phyloP scores from a whole-genome alignment of 2,797 vertebrate species.

The Cynopterus sphinx region DNA sequence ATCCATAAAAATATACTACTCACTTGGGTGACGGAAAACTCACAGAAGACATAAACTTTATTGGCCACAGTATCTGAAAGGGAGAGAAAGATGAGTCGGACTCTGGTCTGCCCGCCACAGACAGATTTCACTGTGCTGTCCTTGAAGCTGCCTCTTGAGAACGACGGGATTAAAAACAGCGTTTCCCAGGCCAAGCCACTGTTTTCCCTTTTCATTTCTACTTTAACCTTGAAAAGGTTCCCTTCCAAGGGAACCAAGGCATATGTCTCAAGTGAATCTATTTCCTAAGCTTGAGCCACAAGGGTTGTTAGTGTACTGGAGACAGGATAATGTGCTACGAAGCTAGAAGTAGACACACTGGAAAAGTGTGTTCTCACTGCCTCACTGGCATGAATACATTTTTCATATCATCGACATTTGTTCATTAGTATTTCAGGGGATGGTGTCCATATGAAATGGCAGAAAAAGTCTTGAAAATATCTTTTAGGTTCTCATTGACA shows the following conservation, averaged over 20 bases:
- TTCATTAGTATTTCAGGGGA: neutral
- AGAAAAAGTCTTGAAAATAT: neutral
- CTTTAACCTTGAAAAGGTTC: neutral
- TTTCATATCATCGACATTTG: neutral
- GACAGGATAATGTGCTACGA: neutral
- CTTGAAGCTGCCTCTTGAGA: neutral
- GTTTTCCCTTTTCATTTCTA: neutral
- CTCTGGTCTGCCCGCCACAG: neutral
- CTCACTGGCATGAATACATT: neutral
- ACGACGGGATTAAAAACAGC: neutral
- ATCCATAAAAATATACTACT: slow-evolving; percentile 70
- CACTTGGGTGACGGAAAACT: slow-evolving; percentile 85
- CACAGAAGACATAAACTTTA: slow-evolving; percentile 84
- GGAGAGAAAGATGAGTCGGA: neutral
- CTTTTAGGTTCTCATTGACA: neutral
- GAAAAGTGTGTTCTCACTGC: neutral
- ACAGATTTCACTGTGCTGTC: neutral
- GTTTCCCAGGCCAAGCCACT: neutral
- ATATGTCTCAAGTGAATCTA: neutral
- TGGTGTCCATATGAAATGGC: neutral
- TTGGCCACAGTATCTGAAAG: slow-evolving; percentile 86
- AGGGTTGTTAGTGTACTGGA: neutral
- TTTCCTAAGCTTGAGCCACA: neutral
- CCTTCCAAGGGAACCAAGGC: neutral
- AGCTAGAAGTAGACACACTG: fast-evolving